These are phyloP conservation scores for Trigoniulus corallinus DNA, from an alignment of 1,140 invertebrate species.

Conservation along the genomic window DNA sequence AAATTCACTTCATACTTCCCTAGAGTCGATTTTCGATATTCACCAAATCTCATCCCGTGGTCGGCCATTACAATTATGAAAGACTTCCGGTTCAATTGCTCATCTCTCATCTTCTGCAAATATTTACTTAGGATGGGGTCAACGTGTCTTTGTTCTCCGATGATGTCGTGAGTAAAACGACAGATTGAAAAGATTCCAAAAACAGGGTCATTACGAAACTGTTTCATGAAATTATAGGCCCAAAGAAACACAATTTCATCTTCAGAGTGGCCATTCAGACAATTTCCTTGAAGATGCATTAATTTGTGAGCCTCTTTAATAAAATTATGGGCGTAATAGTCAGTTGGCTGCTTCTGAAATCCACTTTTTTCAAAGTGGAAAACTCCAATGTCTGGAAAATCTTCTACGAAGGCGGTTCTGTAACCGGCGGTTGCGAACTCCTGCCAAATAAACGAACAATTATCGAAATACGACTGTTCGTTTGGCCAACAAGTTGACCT, in stretches of 20 bases:
- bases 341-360: not conserved
- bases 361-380: not conserved
- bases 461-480: not conserved
- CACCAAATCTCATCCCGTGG: conserved; percentile 78
- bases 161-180: conserved; percentile 24
- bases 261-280: not conserved
- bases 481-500: not conserved
- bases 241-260: not conserved
- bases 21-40: conserved; percentile 52
- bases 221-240: not conserved
- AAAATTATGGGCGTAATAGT: conserved; percentile 25
- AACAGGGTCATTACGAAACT: not conserved
- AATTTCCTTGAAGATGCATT: not conserved
- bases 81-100: conserved; percentile 7
- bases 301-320: not conserved
- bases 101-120: conserved; percentile 20
- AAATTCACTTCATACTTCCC: conserved; percentile 78
- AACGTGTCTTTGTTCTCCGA: conserved; percentile 19
- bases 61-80: conserved; percentile 72
- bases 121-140: conserved; percentile 20
- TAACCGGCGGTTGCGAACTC: not conserved
- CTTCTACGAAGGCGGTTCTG: not conserved
- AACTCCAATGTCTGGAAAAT: not conserved
- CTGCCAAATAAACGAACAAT: not conserved
- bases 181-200: conserved; percentile 23